Evolutionary conservation across 2,113 vertebrate genomes (phyloP).

Genomic region (Corythornis vintsioides): DNA sequence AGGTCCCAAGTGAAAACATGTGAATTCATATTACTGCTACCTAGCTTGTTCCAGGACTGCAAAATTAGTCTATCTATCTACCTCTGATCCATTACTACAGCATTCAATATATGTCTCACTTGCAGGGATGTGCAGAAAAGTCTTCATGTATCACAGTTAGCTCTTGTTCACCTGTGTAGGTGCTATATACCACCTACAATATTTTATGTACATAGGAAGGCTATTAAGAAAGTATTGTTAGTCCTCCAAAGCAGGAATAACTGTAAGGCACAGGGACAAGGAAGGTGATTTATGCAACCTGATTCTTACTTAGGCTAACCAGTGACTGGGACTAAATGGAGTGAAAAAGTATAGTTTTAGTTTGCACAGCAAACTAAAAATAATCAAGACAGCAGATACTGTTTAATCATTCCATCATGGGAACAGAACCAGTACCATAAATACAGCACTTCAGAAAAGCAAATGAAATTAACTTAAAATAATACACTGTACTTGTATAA

Average conservation of each 20-base stretch:
- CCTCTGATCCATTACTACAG: not conserved
- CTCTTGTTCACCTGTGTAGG: not conserved
- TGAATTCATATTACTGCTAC: not conserved
- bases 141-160: not conserved
- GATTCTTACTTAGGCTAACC: conserved; percentile 1
- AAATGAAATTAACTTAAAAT: conserved; percentile 57
- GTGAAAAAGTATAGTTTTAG: conserved; percentile 36
- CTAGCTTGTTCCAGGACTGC: not conserved
- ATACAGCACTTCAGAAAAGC: conserved; percentile 39
- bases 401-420: conserved; percentile 34
- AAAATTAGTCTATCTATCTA: not conserved
- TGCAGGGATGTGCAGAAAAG: not conserved
- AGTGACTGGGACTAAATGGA: conserved; percentile 5
- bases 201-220: not conserved
- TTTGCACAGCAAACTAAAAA: conserved; percentile 58
- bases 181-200: not conserved
- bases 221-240: not conserved
- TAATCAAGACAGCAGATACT: conserved; percentile 40
- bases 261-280: not conserved
- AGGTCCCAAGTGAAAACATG: not conserved
- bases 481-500: conserved; percentile 31
- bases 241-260: conserved; percentile 7
- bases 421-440: conserved; percentile 49
- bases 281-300: conserved; percentile 12
- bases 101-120: not conserved